Conservation (phyloP, 2,888 invertebrate species). For the Megamerina dolium region DNA sequence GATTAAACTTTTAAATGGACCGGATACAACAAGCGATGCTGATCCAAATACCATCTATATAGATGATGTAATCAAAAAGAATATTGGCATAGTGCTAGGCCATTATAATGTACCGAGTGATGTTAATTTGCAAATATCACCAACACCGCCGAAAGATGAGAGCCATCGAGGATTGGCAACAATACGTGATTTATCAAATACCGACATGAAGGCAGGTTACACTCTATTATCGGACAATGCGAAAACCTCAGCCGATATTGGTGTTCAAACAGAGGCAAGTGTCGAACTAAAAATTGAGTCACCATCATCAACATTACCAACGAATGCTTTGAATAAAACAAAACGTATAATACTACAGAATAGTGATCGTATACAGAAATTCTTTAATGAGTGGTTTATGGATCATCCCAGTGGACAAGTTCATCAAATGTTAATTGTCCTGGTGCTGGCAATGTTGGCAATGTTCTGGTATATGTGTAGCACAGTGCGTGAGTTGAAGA, state of each 20-base stretch:
- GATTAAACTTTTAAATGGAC: slow-evolving; percentile 70
- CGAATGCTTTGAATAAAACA: slow-evolving; percentile 48
- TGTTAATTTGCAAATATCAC: slow-evolving; percentile 45
- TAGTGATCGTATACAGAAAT: slow-evolving; percentile 38
- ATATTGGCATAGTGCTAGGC: slow-evolving; percentile 51
- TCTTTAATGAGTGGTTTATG: slow-evolving; percentile 57
- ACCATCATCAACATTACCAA: no score
- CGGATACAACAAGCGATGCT: slow-evolving; percentile 43
- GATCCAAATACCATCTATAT: slow-evolving; percentile 52
- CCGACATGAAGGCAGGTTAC: slow-evolving; percentile 22
- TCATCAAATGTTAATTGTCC: slow-evolving; percentile 62
- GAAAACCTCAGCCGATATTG: slow-evolving; percentile 45
- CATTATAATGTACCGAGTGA: slow-evolving; percentile 68
- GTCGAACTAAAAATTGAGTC: slow-evolving; percentile 33
- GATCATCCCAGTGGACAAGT: slow-evolving; percentile 71
- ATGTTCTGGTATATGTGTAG: slow-evolving; percentile 72
- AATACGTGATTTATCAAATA: slow-evolving; percentile 31
- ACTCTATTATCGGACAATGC: slow-evolving; percentile 29
- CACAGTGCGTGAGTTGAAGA: slow-evolving; percentile 65
- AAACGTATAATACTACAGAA: slow-evolving; percentile 40
- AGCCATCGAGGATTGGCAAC: slow-evolving; percentile 39
- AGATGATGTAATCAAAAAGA: slow-evolving; percentile 46
- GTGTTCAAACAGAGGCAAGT: slow-evolving; percentile 56
- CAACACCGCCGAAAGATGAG: slow-evolving; percentile 34
- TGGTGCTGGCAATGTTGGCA: slow-evolving; percentile 62